These are phyloP conservation scores for Nebria ingens DNA, from an alignment of 1,140 invertebrate species.

Conservation along the genomic window DNA sequence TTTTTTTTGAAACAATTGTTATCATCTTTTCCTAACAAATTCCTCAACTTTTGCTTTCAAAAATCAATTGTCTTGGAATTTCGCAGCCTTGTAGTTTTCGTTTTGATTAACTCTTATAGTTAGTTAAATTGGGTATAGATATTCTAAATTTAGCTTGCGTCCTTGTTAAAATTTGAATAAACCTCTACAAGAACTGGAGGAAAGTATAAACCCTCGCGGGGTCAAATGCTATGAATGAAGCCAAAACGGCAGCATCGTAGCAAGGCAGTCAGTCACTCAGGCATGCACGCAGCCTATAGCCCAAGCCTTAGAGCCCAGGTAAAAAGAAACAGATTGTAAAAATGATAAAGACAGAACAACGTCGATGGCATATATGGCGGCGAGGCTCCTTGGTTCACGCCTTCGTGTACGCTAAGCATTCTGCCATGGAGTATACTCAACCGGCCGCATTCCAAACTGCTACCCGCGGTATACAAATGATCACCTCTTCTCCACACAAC, in stretches of 20 bases:
- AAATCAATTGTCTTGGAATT: too few species aligned
- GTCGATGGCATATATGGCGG: not conserved
- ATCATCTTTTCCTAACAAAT: too few species aligned
- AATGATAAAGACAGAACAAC: not conserved
- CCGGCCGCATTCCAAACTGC: constrained; percentile 23
- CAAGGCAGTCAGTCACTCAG: not conserved
- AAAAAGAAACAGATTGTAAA: too few species aligned
- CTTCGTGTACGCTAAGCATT: constrained; percentile 8
- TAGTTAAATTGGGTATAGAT: too few species aligned
- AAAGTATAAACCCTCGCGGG: not conserved
- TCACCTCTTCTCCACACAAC: constrained; percentile 11
- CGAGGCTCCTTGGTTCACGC: not conserved
- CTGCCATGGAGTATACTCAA: constrained; percentile 24
- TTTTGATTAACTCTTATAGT: too few species aligned
- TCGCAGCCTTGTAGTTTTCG: too few species aligned
- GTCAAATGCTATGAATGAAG: not conserved
- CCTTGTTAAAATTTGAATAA: too few species aligned
- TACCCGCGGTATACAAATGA: constrained; percentile 29
- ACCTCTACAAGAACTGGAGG: too few species aligned
- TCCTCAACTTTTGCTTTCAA: too few species aligned
- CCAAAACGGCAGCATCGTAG: not conserved
- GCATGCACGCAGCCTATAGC: not conserved
- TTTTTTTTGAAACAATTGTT: too few species aligned
- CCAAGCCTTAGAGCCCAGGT: too few species aligned
- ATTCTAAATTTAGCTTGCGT: too few species aligned